Conservation (phyloP, 2,797 vertebrate genomes). For the Lophura swinhoii region DNA sequence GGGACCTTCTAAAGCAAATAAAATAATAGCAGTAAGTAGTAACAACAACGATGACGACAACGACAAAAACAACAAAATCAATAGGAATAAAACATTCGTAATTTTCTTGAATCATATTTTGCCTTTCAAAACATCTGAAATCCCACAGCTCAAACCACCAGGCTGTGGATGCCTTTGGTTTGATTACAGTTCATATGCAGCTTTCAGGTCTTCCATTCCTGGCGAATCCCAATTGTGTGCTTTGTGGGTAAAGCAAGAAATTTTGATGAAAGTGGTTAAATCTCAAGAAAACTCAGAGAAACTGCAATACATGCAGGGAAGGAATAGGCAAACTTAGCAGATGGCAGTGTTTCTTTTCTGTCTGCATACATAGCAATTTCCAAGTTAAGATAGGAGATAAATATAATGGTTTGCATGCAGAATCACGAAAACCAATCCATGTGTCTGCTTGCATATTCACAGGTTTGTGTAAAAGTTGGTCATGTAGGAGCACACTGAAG, state of each 20-base stretch:
- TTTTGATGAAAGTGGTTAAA: background rate
- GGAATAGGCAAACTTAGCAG: background rate
- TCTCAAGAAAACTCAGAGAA: background rate
- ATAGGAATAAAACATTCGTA: background rate
- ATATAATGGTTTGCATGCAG: background rate
- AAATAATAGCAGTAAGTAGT: background rate
- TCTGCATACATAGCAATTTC: background rate
- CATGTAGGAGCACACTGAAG: background rate
- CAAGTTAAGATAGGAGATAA: background rate
- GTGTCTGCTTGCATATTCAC: accelerated
- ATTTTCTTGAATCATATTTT: background rate
- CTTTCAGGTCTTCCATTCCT: background rate
- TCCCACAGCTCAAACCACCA: background rate
- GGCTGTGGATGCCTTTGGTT: background rate
- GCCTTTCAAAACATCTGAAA: background rate
- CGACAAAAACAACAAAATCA: background rate
- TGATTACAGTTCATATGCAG: accelerated
- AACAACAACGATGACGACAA: background rate
- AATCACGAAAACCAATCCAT: background rate
- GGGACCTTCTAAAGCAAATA: background rate
- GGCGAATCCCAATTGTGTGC: background rate
- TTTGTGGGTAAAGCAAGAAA: background rate
- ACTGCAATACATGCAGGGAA: accelerated
- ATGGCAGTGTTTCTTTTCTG: background rate
- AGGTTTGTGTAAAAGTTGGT: background rate